Conservation (phyloP, 2,113 vertebrate genomes). For the Gracilinanus agilis region DNA sequence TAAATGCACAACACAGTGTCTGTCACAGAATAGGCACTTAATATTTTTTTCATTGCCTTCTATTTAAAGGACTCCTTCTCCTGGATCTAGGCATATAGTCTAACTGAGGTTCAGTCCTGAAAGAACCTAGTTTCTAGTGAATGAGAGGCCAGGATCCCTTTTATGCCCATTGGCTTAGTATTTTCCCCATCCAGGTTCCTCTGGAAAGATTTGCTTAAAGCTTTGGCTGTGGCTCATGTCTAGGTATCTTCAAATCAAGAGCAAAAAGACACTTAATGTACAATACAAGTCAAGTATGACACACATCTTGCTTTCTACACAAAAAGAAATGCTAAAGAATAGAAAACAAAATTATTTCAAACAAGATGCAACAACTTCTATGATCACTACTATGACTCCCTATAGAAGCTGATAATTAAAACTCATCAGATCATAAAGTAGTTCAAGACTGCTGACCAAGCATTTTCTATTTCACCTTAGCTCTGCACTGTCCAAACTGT, state of each 20-base stretch:
- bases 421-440: background rate
- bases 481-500: background rate
- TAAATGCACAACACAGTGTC: background rate
- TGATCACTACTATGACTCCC: background rate
- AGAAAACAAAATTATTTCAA: background rate
- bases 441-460: background rate
- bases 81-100: background rate
- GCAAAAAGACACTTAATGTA: background rate
- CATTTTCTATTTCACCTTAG: background rate
- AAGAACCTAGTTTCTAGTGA: background rate
- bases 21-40: background rate
- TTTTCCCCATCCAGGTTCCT: background rate
- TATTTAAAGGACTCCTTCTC: background rate
- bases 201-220: background rate
- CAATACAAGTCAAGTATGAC: background rate
- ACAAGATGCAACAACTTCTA: background rate
- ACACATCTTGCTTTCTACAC: background rate
- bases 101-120: background rate
- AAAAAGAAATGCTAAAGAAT: background rate
- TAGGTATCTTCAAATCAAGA: background rate
- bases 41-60: background rate
- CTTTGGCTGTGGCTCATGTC: background rate
- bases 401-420: background rate
- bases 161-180: background rate
- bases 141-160: background rate